Evolutionary conservation across 2,888 invertebrate species (phyloP).

Genomic region (Mesorhabditis belari): DNA sequence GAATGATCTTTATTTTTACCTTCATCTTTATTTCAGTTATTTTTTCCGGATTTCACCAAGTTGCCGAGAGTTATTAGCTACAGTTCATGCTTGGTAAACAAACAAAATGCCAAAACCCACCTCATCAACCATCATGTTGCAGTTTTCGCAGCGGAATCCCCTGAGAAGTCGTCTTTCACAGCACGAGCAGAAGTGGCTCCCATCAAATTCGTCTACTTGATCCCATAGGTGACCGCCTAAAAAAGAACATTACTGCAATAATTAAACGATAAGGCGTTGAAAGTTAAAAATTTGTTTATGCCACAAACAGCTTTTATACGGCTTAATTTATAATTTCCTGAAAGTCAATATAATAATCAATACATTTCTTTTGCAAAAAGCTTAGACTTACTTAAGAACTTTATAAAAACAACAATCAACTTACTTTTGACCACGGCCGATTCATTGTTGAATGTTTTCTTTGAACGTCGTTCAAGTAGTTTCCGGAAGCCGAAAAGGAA

Average conservation of each 20-base stretch:
- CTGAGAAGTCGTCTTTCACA: constrained; percentile 21
- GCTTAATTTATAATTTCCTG: no score
- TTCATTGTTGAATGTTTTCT: constrained; percentile 24
- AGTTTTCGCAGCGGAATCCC: constrained; percentile 33
- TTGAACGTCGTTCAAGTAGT: constrained; percentile 17
- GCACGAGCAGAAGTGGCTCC: constrained; percentile 21
- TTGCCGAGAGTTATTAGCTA: no score
- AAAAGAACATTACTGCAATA: constrained; percentile 4
- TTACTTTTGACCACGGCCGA: constrained; percentile 19
- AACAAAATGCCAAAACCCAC: constrained; percentile 11
- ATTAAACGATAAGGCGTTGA: no score
- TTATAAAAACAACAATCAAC: constrained; percentile 3
- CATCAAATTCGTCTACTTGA: constrained; percentile 16
- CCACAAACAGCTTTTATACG: no score
- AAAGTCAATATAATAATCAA: no score
- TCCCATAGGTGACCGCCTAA: constrained; percentile 33
- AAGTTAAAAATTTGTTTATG: no score
- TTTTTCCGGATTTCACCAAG: no score
- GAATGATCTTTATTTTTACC: no score
- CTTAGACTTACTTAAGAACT: no score
- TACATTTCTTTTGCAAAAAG: no score
- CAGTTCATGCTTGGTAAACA: no score
- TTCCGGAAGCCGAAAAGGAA: constrained; percentile 17
- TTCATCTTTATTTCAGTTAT: no score
- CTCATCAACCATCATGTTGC: constrained; percentile 23